Base-by-base conservation (phyloP, 2,888 invertebrate species). In the Archips crataeganus region DNA sequence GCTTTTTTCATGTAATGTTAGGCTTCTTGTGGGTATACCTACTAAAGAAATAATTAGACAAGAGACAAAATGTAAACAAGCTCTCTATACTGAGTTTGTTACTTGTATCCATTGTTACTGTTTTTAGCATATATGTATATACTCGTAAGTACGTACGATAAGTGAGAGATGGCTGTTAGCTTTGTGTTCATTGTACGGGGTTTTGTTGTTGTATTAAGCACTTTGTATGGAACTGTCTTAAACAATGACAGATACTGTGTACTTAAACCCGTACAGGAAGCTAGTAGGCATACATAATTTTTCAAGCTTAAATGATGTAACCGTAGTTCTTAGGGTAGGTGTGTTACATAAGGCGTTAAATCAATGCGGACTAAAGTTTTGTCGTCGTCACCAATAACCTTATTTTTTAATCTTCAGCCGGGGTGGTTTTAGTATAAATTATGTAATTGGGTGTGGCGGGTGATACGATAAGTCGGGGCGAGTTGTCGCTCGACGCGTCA, bases 381-480 rank as follows among this genome's bases (percentile, higher is more conserved):
- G 32, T 32, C 57, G 3, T 57, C 32, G 15, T 57, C 57, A 32
- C 11, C 32, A 32, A 32, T 70, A 67, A 62, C 67, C 54, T 72
- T 67, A 72, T 72, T 66, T 72, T 71, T 72, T 57, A 67, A 67
- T 72, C 54, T 61, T 67, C 64, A 51, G 64, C 36, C 13, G 47
- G 70, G 54, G 57, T 67, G 72, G 66, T 62, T 72, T 71, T 72
- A 59, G 69, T 69, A 69, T 73, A 69, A 68, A 69, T 68, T 69
- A 69, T 73, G 73, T 73, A 73, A 67, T 72, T 72, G 72, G 72
- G 72, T 62, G 67, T 66, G 71, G 71, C 66, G 49, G 62, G 62
- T 63, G 72, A 75, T 54, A 63, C 74, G 75, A 76, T 77, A 75
- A 76, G 71, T 77, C 73, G 71, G 66, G 74, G 68, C 62, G 67